These are phyloP conservation scores for Ovis aries DNA, from an alignment of 2,113 vertebrate species.

Conservation along the genomic window ARS-UI_Ramb_v3.0 NC_056055.1:188526501-188527000, in stretches of 20 bases:
- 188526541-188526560: neutral
- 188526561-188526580: neutral
- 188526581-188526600: neutral
- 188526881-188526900: neutral
- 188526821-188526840: neutral
- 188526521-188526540: neutral
- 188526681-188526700: neutral
- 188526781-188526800: neutral
- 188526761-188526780: fast-evolving
- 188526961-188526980: neutral
- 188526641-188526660: neutral
- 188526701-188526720: neutral
- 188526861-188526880: neutral
- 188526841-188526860: neutral
- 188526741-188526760: neutral
- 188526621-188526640: neutral
- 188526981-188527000: neutral
- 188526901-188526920: neutral
- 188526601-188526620: neutral
- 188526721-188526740: neutral
- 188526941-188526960: fast-evolving
- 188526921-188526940: neutral
- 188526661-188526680: neutral
- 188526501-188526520: neutral
- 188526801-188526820: neutral